A percentile compares a stretch with the other conserved stretches of the same genome.
phyloP scores from a whole-genome alignment of 1,140 invertebrate genomes.

The Drosophila sp. region DNA sequence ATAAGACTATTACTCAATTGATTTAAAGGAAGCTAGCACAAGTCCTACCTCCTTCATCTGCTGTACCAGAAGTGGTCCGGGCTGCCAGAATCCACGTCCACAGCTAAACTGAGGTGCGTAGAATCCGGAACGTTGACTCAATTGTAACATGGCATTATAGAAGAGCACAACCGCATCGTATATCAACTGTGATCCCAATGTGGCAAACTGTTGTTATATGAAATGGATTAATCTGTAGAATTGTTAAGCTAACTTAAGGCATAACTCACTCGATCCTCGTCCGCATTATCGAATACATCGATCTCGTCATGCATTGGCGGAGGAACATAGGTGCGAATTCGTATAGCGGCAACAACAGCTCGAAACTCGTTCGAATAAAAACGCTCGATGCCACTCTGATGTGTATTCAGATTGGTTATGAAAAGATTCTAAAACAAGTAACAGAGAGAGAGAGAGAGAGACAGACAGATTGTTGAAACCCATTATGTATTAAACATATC shows the following conservation, averaged over 20 bases:
- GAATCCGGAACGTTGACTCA: constrained; percentile 50
- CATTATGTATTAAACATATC: neutral
- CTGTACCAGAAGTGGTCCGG: constrained; percentile 63
- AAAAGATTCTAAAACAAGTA: constrained; percentile 58
- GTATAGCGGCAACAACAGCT: constrained; percentile 54
- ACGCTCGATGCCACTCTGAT: constrained; percentile 59
- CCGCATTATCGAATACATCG: constrained; percentile 63
- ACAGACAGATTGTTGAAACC: neutral
- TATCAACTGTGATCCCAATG: constrained; percentile 84
- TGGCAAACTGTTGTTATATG: constrained; percentile 38
- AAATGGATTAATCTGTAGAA: neutral
- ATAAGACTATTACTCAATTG: neutral
- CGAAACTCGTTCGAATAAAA: constrained; percentile 70
- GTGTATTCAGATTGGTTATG: constrained; percentile 71
- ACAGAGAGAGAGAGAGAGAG: too few relatives aligned
- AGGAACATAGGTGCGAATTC: constrained; percentile 67
- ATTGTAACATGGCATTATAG: constrained; percentile 86
- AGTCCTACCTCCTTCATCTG: constrained; percentile 67
- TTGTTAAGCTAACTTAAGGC: too few relatives aligned
- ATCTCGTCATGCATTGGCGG: constrained; percentile 67
- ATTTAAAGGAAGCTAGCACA: neutral
- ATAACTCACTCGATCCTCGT: constrained; percentile 46
- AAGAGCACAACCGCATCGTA: constrained; percentile 89
- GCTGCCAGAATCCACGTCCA: constrained; percentile 69
- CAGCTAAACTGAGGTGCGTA: constrained; percentile 63